phyloP scores from a whole-genome alignment of 37 sponge, comb jelly and placozoan genomes.

The Hexactinellida sp. region DNA sequence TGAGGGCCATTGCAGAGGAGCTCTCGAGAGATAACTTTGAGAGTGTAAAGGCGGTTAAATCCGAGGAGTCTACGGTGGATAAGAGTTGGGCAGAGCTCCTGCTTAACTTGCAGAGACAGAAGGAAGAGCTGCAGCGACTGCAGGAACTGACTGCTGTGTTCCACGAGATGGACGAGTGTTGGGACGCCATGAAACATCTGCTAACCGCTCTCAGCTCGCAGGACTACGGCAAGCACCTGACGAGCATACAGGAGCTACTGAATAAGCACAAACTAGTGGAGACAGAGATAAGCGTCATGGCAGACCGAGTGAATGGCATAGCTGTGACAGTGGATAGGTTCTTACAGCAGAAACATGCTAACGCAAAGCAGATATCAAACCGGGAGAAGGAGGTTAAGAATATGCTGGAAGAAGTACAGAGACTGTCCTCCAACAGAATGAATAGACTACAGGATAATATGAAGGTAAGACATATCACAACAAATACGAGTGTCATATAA shows the following conservation, averaged over 20 bases:
- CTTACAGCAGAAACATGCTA: neutral
- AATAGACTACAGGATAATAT: neutral
- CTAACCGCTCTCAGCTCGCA: conserved; percentile 63
- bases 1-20: neutral
- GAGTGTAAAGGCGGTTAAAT: neutral
- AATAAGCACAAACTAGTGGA: conserved; percentile 76
- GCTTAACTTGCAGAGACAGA: conserved; percentile 38
- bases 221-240: conserved; percentile 85
- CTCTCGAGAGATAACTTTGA: neutral
- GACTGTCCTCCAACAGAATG: neutral
- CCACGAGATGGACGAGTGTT: conserved; percentile 68
- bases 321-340: neutral
- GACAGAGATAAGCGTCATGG: conserved; percentile 52
- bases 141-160: conserved; percentile 69
- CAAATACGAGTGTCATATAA: too few species aligned
- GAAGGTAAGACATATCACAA: too few species aligned
- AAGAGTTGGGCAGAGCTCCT: conserved; percentile 50
- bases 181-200: conserved; percentile 46
- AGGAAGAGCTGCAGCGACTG: conserved; percentile 31
- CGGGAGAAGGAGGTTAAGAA: neutral
- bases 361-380: neutral
- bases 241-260: conserved; percentile 76
- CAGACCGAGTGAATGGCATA: conserved; percentile 46
- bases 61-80: conserved; percentile 27
- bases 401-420: conserved; percentile 10